Conservation (phyloP, 2,888 invertebrate genomes). For the Calephelis perditalis region DNA sequence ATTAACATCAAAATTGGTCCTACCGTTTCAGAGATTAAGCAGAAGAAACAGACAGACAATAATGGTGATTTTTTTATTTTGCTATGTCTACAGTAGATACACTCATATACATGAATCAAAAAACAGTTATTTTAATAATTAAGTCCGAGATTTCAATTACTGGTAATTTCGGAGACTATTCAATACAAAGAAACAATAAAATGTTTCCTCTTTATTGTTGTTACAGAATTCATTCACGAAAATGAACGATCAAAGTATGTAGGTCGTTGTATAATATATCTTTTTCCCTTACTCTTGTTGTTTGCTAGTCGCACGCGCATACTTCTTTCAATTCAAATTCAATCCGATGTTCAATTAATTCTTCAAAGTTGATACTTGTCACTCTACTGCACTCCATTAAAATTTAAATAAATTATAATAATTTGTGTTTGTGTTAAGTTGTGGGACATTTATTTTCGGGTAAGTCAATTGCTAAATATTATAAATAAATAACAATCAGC, state of each 20-base stretch:
- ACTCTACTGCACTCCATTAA: conserved; percentile 35
- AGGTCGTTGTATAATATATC: conserved; percentile 27
- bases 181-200: too few relatives aligned
- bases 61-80: too few relatives aligned
- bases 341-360: conserved; percentile 48
- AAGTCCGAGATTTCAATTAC: too few relatives aligned
- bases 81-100: too few relatives aligned
- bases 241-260: conserved; percentile 38
- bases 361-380: conserved; percentile 38
- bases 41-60: too few relatives aligned
- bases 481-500: conserved; percentile 22
- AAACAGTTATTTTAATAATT: too few relatives aligned
- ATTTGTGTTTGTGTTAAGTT: conserved; percentile 24
- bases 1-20: too few relatives aligned
- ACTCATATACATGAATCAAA: too few relatives aligned
- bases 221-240: background rate
- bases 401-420: conserved; percentile 7
- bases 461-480: conserved; percentile 10
- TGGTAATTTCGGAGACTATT: too few relatives aligned
- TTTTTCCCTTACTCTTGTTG: conserved; percentile 37
- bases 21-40: too few relatives aligned
- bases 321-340: conserved; percentile 47
- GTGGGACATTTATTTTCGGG: conserved; percentile 8
- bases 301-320: conserved; percentile 47
- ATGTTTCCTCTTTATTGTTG: too few relatives aligned